These are phyloP conservation scores for Aphyosemion australe DNA, from an alignment of 2,113 vertebrate genomes.

Conservation along the genomic window DNA sequence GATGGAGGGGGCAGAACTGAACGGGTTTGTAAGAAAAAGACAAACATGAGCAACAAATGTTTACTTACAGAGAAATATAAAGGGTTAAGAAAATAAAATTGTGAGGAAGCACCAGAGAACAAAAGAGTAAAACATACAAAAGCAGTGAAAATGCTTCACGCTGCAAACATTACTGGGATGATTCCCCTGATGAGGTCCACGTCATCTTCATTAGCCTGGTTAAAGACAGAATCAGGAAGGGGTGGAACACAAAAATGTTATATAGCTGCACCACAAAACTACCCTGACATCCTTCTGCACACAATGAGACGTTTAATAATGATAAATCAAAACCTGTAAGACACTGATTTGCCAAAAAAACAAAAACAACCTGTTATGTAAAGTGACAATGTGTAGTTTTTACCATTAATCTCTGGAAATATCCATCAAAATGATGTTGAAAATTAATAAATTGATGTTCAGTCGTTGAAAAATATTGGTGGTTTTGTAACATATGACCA, in stretches of 20 bases:
- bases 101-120: slow-evolving; percentile 23
- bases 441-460: too few relatives aligned
- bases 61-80: slow-evolving; percentile 25
- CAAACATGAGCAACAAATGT: slow-evolving; percentile 28
- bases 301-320: too few relatives aligned
- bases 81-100: neutral
- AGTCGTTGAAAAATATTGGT: too few relatives aligned
- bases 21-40: too few relatives aligned
- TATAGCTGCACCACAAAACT: neutral
- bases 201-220: slow-evolving; percentile 51
- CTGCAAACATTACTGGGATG: slow-evolving; percentile 26
- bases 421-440: too few relatives aligned
- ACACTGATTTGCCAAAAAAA: neutral
- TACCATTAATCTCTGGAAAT: too few relatives aligned
- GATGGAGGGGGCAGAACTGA: slow-evolving; percentile 9
- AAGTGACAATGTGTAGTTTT: too few relatives aligned
- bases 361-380: too few relatives aligned
- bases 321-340: neutral
- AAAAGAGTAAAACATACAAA: slow-evolving; percentile 23
- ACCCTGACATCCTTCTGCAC: too few relatives aligned
- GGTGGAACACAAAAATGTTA: neutral
- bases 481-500: too few relatives aligned
- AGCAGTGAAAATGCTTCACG: slow-evolving; percentile 45
- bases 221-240: neutral
- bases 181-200: slow-evolving; percentile 36